Conservation (phyloP, 2,113 vertebrate genomes). For the Tauraco erythrolophus region DNA sequence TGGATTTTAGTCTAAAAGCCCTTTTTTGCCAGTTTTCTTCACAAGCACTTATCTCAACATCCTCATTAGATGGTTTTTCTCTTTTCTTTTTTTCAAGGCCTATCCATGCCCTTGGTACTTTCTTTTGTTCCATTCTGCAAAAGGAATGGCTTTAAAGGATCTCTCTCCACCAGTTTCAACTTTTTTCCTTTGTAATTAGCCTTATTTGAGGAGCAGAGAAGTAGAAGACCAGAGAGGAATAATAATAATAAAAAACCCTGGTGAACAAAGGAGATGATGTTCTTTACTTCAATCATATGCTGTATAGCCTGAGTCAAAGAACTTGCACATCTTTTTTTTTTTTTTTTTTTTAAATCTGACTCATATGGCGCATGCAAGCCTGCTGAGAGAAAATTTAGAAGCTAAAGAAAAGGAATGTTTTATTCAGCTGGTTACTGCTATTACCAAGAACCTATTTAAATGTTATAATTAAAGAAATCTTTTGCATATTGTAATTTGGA, state of each 20-base stretch:
- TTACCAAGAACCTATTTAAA: conserved; percentile 55
- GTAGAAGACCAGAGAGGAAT: conserved; percentile 81
- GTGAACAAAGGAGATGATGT: conserved; percentile 82
- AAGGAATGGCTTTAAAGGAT: conserved; percentile 86
- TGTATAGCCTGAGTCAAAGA: conserved; percentile 77
- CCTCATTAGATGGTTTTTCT: conserved; percentile 88
- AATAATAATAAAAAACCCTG: conserved; percentile 71
- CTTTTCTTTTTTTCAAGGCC: conserved; percentile 80
- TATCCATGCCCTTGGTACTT: conserved; percentile 80
- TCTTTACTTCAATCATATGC: conserved; percentile 80
- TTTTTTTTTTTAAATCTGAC: conserved; percentile 30
- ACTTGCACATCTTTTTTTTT: conserved; percentile 69
- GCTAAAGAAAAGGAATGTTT: conserved; percentile 55
- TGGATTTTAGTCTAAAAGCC: conserved; percentile 86
- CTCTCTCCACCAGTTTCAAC: conserved; percentile 81
- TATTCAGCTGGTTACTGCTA: conserved; percentile 27
- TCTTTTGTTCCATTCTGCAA: conserved; percentile 84
- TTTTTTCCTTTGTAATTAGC: conserved; percentile 85
- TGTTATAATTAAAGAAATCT: conserved; percentile 53
- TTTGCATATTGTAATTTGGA: conserved; percentile 8
- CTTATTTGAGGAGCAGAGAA: conserved; percentile 83
- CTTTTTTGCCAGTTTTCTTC: conserved; percentile 86
- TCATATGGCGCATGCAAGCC: conserved; percentile 64
- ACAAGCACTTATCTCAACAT: conserved; percentile 85
- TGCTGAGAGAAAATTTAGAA: conserved; percentile 52